A percentile compares a stretch with the other conserved stretches of the same genome.
Evolutionary conservation across 2,888 invertebrate genomes (phyloP).

Genomic region (Thereva nobilitata): DNA sequence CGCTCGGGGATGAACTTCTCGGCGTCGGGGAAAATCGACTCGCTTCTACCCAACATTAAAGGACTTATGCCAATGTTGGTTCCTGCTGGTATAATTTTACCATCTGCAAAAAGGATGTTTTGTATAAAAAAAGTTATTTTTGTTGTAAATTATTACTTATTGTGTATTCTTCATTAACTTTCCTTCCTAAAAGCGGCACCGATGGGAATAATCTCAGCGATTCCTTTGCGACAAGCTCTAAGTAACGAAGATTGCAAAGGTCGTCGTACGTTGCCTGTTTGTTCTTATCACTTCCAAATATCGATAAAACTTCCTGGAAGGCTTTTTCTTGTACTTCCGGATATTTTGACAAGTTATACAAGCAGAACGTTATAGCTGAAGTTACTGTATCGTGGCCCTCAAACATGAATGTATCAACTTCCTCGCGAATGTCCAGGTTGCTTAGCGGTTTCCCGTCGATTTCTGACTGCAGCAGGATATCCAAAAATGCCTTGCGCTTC

Average conservation of each 20-base stretch:
- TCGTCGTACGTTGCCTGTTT: constrained; percentile 44
- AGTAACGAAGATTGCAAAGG: constrained; percentile 50
- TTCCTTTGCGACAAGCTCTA: constrained; percentile 71
- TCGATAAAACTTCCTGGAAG: constrained; percentile 47
- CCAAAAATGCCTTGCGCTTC: constrained; percentile 67
- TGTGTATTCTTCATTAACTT: constrained; percentile 60
- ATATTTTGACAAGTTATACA: constrained; percentile 50
- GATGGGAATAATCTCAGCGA: constrained; percentile 67
- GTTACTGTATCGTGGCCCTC: constrained; percentile 59
- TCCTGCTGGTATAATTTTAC: constrained; percentile 49
- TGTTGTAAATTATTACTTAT: constrained; percentile 59
- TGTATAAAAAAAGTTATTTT: neutral
- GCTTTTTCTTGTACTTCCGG: constrained; percentile 49
- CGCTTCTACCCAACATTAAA: constrained; percentile 51
- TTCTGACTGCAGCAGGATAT: constrained; percentile 65
- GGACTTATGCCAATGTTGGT: constrained; percentile 51
- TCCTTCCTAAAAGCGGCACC: constrained; percentile 66
- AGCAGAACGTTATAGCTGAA: constrained; percentile 49
- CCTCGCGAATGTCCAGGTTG: constrained; percentile 65
- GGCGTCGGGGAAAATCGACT: constrained; percentile 49
- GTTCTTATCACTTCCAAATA: constrained; percentile 46
- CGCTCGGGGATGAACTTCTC: constrained; percentile 52
- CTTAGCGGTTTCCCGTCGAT: constrained; percentile 63
- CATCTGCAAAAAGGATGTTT: constrained; percentile 50
- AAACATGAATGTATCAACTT: constrained; percentile 75